Evolutionary conservation across 2,113 vertebrate species (phyloP).

Genomic region (Mellivora capensis): DNA sequence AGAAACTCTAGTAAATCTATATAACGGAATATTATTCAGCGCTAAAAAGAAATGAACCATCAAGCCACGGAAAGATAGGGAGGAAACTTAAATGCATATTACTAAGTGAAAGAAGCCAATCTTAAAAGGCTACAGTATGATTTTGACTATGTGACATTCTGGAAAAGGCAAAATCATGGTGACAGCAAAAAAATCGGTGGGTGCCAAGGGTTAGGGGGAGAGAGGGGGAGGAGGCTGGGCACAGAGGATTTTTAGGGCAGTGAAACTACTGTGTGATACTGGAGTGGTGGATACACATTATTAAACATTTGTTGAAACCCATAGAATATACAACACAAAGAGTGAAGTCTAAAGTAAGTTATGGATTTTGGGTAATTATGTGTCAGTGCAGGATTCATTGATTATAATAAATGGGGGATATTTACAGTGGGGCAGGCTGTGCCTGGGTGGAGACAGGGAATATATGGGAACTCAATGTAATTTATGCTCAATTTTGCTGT

Average conservation of each 20-base stretch:
- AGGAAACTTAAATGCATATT: not conserved
- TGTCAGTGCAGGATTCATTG: not conserved
- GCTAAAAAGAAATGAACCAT: not conserved
- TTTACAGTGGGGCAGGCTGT: not conserved
- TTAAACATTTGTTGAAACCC: not conserved
- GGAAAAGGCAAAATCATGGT: not conserved
- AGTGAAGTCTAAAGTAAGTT: not conserved
- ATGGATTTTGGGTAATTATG: not conserved
- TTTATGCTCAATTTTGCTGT: not conserved
- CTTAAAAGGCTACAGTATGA: not conserved
- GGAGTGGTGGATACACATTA: not conserved
- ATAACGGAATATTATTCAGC: not conserved
- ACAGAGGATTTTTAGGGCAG: not conserved
- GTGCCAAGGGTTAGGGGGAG: not conserved
- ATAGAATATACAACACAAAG: not conserved
- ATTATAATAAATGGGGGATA: not conserved
- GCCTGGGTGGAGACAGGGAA: not conserved
- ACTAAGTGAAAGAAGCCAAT: not conserved
- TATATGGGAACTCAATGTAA: not conserved
- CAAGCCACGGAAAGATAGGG: not conserved
- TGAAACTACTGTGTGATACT: not conserved
- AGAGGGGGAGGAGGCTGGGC: not conserved
- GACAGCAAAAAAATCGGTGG: not conserved
- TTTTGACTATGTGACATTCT: not conserved
- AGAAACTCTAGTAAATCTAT: not conserved